phyloP scores from a whole-genome alignment of 2,113 vertebrate genomes.

The Hydropotes inermis region DNA sequence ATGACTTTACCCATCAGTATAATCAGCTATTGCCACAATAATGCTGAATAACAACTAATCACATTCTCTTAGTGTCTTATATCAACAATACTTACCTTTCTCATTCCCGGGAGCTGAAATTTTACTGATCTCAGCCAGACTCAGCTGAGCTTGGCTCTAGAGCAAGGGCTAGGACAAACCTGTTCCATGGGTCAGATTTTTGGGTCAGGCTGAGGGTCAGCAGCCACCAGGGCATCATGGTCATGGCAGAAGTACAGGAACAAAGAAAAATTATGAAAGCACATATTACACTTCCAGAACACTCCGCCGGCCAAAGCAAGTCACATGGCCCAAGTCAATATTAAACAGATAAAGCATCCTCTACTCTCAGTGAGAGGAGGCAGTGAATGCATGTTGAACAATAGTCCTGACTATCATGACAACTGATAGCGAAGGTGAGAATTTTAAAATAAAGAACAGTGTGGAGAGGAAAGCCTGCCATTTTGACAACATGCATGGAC shows the following conservation, averaged over 20 bases:
- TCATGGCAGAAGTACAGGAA: background rate
- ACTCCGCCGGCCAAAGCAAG: background rate
- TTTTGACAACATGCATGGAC: background rate
- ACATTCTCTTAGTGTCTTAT: background rate
- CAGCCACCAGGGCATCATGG: background rate
- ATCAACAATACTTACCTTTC: background rate
- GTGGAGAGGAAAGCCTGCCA: background rate
- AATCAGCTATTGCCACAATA: background rate
- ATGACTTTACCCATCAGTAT: background rate
- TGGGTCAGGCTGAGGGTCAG: background rate
- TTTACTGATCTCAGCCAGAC: background rate
- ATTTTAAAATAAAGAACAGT: background rate
- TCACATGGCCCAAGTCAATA: background rate
- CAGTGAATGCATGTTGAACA: background rate
- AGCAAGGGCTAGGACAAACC: background rate
- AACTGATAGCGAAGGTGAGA: background rate
- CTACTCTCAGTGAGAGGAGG: background rate
- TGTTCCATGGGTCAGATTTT: background rate
- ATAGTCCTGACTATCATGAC: background rate
- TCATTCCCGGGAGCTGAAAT: background rate
- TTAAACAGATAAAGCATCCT: background rate
- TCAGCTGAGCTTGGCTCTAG: background rate
- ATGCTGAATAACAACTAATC: background rate
- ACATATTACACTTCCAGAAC: background rate
- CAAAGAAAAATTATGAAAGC: background rate